Percentiles rank a stretch among this genome's conserved stretches.
phyloP scores from a whole-genome alignment of 2,113 vertebrate species.

The Gobius niger region DNA sequence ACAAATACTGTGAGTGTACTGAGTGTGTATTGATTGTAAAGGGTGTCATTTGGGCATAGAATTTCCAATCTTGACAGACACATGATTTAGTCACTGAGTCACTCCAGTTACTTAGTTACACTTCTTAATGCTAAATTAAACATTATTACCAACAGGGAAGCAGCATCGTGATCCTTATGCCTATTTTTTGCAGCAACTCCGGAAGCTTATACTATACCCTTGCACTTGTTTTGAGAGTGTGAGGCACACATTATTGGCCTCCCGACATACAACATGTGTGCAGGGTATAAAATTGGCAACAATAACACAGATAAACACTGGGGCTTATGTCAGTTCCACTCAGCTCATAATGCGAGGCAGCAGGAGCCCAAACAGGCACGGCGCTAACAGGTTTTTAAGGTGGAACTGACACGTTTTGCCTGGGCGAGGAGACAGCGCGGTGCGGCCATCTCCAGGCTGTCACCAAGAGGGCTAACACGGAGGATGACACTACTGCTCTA shows the following conservation, averaged over 20 bases:
- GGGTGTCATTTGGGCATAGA: no score
- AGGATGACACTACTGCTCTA: slow-evolving; percentile 14
- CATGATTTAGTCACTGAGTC: no score
- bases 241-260: background rate
- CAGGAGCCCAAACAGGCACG: slow-evolving; percentile 46
- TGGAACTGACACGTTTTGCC: slow-evolving; percentile 43
- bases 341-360: slow-evolving; percentile 45
- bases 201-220: no score
- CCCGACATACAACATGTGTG: background rate
- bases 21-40: no score
- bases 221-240: background rate
- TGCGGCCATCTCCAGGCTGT: slow-evolving; percentile 21
- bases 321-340: slow-evolving; percentile 60
- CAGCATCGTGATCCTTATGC: no score
- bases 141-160: no score
- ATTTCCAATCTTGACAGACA: no score
- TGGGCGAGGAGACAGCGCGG: slow-evolving; percentile 30
- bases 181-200: no score
- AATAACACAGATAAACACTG: slow-evolving; percentile 49
- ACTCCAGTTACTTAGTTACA: no score
- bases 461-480: slow-evolving; percentile 18
- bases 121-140: no score
- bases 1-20: no score
- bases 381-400: slow-evolving; percentile 54
- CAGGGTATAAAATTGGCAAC: slow-evolving; percentile 25